Base-by-base conservation (phyloP, 2,797 vertebrate species). In the Tenualosa thibaudeaui region DNA sequence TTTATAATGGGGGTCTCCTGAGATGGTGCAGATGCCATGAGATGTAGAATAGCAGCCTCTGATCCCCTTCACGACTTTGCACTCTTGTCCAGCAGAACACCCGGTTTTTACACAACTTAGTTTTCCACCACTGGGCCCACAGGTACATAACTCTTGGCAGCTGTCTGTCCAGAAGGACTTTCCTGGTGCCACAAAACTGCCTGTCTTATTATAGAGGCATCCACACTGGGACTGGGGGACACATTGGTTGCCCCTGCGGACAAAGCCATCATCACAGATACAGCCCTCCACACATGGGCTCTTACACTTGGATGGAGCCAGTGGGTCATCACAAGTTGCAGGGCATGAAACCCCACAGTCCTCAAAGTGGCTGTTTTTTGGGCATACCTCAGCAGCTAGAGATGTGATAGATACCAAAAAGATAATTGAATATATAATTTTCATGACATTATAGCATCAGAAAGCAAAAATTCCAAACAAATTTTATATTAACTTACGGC, bases 81-180 rank as follows among this genome's bases (percentile, higher is more conserved):
- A 2, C 91, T 40, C 31, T 75, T 75, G 40, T 3, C 68, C 68
- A 19, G 17, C 40, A 3, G 26, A 0, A 12, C 65, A 71, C 0
- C 31, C 10, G 3, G 65, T 10, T 31, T 31, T 31, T 31, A 31
- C 31, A 31, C 31, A 31, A 31, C 31, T 31, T 1, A 31, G 31
- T 31, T 31, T 31, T 31, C 31, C 31, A 31, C 31, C 31, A 31
- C 12, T 13, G 26, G 56, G 89, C 56, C 43, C 96, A 98, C 3
- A 87, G 88, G 6, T 87, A 31, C 90, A 0, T 0, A 71, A 83
- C 97, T 98, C 0, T 0, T 1, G 0, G 89, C 71, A 0, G 31
- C 31, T 31, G 31, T 96, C 95, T 0, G 78, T 94, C 96, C 96
- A 98, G 82, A 98, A 95, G 8, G 83, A 87, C 86, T 97, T 93